Evolutionary conservation across 2,888 invertebrate genomes (phyloP).

Genomic region (Hypomecis punctinalis): DNA sequence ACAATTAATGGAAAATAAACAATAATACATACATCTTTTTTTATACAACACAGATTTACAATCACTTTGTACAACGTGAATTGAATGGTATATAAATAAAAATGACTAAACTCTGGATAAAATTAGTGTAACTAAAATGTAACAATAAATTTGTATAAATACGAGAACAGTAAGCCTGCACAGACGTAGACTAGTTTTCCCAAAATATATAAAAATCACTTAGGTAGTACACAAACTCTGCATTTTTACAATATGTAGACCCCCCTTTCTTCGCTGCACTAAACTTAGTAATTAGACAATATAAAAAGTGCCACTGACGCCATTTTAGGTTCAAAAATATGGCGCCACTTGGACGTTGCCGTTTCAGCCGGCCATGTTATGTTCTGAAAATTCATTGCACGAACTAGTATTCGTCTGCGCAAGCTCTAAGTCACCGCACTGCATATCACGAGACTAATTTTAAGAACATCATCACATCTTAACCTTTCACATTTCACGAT

Average conservation of each 20-base stretch:
- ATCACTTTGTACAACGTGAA: slow-evolving; percentile 44
- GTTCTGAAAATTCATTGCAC: too few species aligned
- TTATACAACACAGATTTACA: slow-evolving; percentile 46
- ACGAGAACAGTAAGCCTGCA: background rate
- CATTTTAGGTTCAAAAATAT: too few species aligned
- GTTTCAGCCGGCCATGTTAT: too few species aligned
- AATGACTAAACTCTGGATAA: slow-evolving; percentile 41
- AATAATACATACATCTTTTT: slow-evolving; percentile 48
- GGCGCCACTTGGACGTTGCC: too few species aligned
- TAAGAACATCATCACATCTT: slow-evolving; percentile 25
- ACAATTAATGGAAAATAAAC: slow-evolving; percentile 47
- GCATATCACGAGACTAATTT: slow-evolving; percentile 31
- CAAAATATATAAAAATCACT: too few species aligned
- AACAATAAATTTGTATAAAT: slow-evolving; percentile 33
- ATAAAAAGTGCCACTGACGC: too few species aligned
- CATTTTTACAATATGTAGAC: too few species aligned
- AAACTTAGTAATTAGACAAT: too few species aligned
- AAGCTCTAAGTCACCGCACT: background rate
- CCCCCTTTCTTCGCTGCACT: too few species aligned
- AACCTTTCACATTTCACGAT: slow-evolving; percentile 15
- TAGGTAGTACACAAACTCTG: too few species aligned
- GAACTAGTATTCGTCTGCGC: background rate
- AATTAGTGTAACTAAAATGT: slow-evolving; percentile 42
- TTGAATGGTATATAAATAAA: slow-evolving; percentile 48
- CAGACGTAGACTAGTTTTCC: background rate